Evolutionary conservation across 1,140 invertebrate species (phyloP), one percentile per base, ranked within the genome.

Genomic region (Halictus rubicundus): DNA sequence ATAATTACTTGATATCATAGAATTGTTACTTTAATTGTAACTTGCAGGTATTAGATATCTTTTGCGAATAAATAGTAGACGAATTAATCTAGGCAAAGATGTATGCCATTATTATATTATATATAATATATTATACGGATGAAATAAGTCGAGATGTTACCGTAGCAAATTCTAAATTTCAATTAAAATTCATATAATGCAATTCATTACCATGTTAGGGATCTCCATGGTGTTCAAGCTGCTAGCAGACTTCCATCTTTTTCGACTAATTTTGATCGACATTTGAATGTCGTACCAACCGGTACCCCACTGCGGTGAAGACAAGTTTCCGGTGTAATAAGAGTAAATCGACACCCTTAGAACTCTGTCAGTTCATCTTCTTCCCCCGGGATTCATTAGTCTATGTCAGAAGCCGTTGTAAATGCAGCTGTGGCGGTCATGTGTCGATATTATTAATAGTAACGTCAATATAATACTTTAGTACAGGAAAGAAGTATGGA

Each of bases 391-490:
- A 74, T 85, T 86, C 84, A 88, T 88, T 89, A 88, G 80, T 89
- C 85, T 75, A 46, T 68, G 86, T 89, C 88, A 88, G 75, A 82
- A 83, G 72, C 82, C 83, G 81, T 80, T 84, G 77, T 27, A 78
- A 70, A 68, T 81, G 73, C 78, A 87, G 81, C 74, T 89, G 84
- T 52, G 81, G 68, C 63, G 39, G 71, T 75, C 72, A 72, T 63
- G 59, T 82, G 75, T 81, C 83, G 80, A 85, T 85, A 75, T 82
- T 88, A 87, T 89, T 89, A 90, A 85, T 79, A 79, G 61, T 21
- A 49, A 46, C 32, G 70, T 19, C 77, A 61, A 60, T 64, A 66
- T 52, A 54, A 46, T 79, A 73, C 37, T 65, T 21, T 23, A 16
- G 7, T 21, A 19, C 59, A 14, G 10, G n/a, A 39, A 60, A 60